Conservation (phyloP, 2,888 invertebrate species). For the Deladenus siricidicola region DNA sequence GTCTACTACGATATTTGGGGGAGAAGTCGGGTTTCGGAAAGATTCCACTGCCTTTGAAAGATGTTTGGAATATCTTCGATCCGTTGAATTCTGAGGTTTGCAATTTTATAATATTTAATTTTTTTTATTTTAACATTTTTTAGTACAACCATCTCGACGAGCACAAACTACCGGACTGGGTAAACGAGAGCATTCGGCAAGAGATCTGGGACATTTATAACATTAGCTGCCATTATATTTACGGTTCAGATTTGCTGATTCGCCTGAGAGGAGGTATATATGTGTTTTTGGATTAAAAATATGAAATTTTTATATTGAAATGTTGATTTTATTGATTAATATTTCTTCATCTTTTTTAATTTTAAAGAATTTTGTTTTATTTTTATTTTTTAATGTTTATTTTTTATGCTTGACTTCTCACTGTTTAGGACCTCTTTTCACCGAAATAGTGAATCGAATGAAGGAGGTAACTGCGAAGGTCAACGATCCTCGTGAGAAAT, state of each 20-base stretch:
- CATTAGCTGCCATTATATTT: conserved; percentile 32
- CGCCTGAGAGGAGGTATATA: conserved; percentile 39
- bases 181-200: conserved; percentile 36
- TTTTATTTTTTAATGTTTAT: not conserved
- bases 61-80: conserved; percentile 44
- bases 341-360: not conserved
- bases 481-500: conserved; percentile 33
- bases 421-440: conserved; percentile 39
- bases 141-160: conserved; percentile 34
- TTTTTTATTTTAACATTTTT: not conserved
- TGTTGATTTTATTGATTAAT: not conserved
- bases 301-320: not conserved
- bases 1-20: conserved; percentile 32
- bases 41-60: conserved; percentile 28
- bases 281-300: not conserved
- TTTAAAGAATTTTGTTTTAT: not conserved
- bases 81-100: conserved; percentile 39
- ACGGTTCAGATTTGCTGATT: conserved; percentile 32
- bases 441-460: conserved; percentile 43
- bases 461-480: conserved; percentile 26
- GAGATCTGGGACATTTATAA: conserved; percentile 38
- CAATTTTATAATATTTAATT: not conserved
- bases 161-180: conserved; percentile 43
- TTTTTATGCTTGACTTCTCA: not conserved
- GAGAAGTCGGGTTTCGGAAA: conserved; percentile 31